phyloP scores from a whole-genome alignment of 2,797 vertebrate species.

The Sebastes hopkinsi region DNA sequence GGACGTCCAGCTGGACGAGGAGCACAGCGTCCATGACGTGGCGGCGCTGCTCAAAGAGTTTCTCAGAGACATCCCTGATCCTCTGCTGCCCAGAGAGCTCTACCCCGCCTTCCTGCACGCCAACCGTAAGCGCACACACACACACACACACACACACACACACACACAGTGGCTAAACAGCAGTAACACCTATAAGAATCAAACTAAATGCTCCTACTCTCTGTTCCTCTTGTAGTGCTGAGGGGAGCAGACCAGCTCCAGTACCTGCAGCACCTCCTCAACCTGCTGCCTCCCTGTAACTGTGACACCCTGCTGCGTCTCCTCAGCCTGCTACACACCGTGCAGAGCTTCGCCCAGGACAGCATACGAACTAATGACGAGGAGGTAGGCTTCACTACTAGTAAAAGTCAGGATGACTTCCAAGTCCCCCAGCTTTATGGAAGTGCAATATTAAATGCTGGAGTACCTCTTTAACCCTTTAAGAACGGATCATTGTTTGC shows the following conservation, averaged over 20 bases:
- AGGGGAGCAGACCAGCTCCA: constrained; percentile 82
- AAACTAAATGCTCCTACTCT: background rate
- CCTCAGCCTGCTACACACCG: constrained; percentile 84
- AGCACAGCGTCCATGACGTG: constrained; percentile 91
- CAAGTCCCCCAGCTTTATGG: too few relatives aligned
- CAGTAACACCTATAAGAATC: background rate
- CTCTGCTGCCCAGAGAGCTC: constrained; percentile 89
- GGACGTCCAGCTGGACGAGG: constrained; percentile 88
- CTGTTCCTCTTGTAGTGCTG: constrained; percentile 71
- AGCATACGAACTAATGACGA: constrained; percentile 78
- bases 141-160: background rate
- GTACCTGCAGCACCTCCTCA: constrained; percentile 89
- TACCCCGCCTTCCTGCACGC: constrained; percentile 91
- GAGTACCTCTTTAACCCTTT: too few relatives aligned
- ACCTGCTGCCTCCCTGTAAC: constrained; percentile 92
- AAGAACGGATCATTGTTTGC: too few relatives aligned
- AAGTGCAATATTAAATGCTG: too few relatives aligned
- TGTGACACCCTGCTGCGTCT: constrained; percentile 91
- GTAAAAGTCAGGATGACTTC: background rate
- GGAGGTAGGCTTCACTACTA: constrained; percentile 76
- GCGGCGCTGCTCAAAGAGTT: constrained; percentile 94
- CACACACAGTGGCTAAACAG: too few relatives aligned
- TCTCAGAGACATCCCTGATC: constrained; percentile 89
- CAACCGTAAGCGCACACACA: constrained; percentile 76
- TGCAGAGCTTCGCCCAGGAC: constrained; percentile 87